phyloP scores from a whole-genome alignment of 2,797 vertebrate species.

The Alectoris magna region DNA sequence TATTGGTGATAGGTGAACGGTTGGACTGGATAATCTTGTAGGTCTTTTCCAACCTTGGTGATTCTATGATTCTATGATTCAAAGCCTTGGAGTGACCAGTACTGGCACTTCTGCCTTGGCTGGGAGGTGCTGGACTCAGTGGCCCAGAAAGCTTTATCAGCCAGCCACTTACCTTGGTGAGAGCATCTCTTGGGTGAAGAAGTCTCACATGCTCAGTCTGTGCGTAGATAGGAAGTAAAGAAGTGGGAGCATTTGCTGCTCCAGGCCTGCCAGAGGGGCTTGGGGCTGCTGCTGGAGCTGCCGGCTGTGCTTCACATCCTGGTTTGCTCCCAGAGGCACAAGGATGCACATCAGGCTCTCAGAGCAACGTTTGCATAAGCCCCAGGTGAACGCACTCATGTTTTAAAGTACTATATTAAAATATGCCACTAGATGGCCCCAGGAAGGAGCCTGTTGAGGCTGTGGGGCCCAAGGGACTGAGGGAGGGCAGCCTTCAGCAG shows the following conservation, averaged over 20 bases:
- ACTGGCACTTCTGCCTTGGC: neutral
- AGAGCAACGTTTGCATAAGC: neutral
- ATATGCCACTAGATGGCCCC: slow-evolving; percentile 69
- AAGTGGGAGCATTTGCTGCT: accelerated
- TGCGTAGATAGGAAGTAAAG: accelerated
- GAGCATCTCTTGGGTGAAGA: neutral
- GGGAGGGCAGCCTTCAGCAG: neutral
- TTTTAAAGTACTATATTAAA: neutral
- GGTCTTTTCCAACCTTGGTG: too few relatives aligned
- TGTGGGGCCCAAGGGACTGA: neutral
- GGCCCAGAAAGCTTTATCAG: neutral
- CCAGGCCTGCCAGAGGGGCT: neutral
- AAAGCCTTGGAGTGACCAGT: neutral
- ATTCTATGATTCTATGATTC: too few relatives aligned
- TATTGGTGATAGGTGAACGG: too few relatives aligned
- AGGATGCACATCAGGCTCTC: neutral
- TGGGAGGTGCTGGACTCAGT: neutral
- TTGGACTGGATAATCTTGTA: too few relatives aligned
- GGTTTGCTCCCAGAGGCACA: accelerated
- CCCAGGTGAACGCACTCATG: neutral
- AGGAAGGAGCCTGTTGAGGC: slow-evolving; percentile 5
- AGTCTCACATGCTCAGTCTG: accelerated
- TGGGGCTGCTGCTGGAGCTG: neutral
- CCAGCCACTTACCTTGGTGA: neutral
- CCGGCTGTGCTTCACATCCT: neutral